Percentiles rank a stretch among this genome's conserved stretches.
Evolutionary conservation across 2,113 vertebrate genomes (phyloP).

Genomic region (Neodon shergylaensis): DNA sequence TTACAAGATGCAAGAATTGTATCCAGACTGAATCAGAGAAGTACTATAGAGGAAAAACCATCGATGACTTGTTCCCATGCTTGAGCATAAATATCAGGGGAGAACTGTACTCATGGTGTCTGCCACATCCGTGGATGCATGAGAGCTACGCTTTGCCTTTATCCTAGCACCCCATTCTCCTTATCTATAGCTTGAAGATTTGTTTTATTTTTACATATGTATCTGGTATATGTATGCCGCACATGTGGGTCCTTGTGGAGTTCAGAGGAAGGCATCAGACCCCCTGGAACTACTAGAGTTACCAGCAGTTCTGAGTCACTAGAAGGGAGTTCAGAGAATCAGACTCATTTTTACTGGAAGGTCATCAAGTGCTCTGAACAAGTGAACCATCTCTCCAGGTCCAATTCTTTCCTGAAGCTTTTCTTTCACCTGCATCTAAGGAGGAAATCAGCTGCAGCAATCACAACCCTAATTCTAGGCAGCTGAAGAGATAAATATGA

Average conservation of each 20-base stretch:
- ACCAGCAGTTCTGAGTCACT: not conserved
- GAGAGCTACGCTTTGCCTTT: not conserved
- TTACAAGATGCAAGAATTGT: slow-evolving; percentile 37
- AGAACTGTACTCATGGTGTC: not conserved
- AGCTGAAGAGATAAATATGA: not conserved
- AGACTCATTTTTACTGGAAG: no score
- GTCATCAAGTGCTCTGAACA: not conserved
- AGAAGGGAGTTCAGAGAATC: not conserved
- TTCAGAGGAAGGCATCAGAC: not conserved
- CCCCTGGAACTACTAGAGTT: not conserved
- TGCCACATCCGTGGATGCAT: not conserved
- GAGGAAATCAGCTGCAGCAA: not conserved
- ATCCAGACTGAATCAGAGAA: slow-evolving; percentile 14
- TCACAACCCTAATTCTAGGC: not conserved
- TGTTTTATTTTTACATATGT: not conserved
- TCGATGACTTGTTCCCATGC: not conserved
- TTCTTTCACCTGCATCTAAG: not conserved
- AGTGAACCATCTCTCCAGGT: not conserved
- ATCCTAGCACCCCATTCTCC: not conserved
- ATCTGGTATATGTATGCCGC: not conserved
- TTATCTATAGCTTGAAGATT: not conserved
- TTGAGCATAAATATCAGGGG: not conserved
- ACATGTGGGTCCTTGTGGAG: not conserved
- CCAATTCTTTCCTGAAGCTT: not conserved
- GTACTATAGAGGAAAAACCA: not conserved